phyloP scores from a whole-genome alignment of 92 coral and sea anemone species.

The Pocillopora meandrina region DNA sequence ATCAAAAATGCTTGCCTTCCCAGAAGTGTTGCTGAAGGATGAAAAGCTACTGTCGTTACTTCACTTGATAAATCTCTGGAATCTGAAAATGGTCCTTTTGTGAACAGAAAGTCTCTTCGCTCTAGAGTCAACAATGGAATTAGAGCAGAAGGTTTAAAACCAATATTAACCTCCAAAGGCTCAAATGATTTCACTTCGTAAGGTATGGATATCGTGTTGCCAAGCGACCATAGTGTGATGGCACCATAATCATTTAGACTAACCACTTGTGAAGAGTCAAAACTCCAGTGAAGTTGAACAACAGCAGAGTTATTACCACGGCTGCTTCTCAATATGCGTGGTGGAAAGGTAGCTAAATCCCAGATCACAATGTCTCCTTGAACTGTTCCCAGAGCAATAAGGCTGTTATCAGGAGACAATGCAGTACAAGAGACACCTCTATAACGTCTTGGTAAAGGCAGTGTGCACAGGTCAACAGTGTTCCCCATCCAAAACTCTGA shows the following conservation, averaged over 20 bases:
- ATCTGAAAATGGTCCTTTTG: constrained; percentile 63
- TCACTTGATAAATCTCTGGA: constrained; percentile 40
- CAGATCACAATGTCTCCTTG: constrained; percentile 83
- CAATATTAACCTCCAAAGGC: constrained; percentile 66
- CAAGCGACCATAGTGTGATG: constrained; percentile 71
- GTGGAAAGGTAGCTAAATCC: constrained; percentile 76
- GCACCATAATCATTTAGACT: constrained; percentile 66
- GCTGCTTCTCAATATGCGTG: constrained; percentile 71
- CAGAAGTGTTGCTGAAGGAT: constrained; percentile 71
- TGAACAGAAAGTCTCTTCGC: constrained; percentile 56
- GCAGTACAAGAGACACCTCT: constrained; percentile 76
- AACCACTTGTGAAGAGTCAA: constrained; percentile 61
- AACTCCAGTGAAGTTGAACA: constrained; percentile 64
- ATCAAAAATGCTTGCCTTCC: constrained; percentile 68
- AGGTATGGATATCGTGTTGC: constrained; percentile 51
- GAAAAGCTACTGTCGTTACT: constrained; percentile 61
- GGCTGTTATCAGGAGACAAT: constrained; percentile 64
- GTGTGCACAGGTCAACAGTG: constrained; percentile 37
- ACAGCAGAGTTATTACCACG: constrained; percentile 57
- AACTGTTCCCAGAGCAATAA: constrained; percentile 73
- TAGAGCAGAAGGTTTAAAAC: constrained; percentile 62
- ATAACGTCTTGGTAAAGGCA: constrained; percentile 75
- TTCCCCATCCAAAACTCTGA: constrained; percentile 74
- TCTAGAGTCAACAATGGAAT: constrained; percentile 44
- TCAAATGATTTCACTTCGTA: constrained; percentile 78